Evolutionary conservation across 2,888 invertebrate species (phyloP), one percentile per base, ranked within the genome.

Genomic region (Chaitophorus viminalis): DNA sequence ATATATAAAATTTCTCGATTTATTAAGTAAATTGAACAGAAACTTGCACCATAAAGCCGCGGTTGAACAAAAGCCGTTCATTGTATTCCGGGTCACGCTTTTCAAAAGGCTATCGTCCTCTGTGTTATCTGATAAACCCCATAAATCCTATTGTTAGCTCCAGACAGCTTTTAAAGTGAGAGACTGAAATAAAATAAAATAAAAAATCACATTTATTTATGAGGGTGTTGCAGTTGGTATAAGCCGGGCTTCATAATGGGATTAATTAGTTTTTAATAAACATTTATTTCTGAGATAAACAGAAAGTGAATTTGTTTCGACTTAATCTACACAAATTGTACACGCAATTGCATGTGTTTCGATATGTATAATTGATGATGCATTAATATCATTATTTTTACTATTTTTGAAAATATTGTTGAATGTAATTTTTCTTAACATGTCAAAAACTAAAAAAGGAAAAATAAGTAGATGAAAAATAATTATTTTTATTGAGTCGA

Each of bases 1-100:
- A 52, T 84, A 68, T 11, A 31, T 65, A 77, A 84, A 77, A 84
- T 52, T 68, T 68, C 68, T 68, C 65, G 84, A 77, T 84, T 84
- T 84, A 84, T 84, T 87, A 87, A 79, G 87, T 87, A 87, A 87
- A 87, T 87, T 72, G 87, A 87, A 87, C 74, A 87, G 79, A 87
- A 87, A 87, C 79, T 87, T 87, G 87, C 65, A 74, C 79, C 79
- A 87, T 87, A 87, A 87, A 87, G 74, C 77, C 81, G 87, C 60
- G 81, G 87, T 87, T 74, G 87, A 87, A 87, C 87, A 87, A 87
- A 87, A 81, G 87, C 81, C 31, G 81, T 81, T 81, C 87, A 87
- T 87, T 87, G 87, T 81, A 74, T 79, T 87, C 81, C 81, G 74
- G 87, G 81, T 87, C 87, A 81, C 87, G 87, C 87, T 87, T 87